Conservation (phyloP, 2,113 vertebrate genomes). For the Dicrurus megarhynchus region DNA sequence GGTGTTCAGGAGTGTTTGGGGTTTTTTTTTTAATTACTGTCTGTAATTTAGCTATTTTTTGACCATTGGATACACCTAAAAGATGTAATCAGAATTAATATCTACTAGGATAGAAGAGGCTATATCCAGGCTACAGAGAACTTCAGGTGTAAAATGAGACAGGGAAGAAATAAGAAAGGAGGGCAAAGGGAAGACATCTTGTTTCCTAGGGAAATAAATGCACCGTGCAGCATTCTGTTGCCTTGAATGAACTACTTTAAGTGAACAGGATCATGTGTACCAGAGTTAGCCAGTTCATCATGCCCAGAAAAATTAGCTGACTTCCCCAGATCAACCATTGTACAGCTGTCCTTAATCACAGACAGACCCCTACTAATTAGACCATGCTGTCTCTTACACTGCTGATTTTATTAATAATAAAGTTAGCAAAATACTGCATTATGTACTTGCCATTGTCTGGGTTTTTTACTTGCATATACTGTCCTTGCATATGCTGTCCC, state of each 20-base stretch:
- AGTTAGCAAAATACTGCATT: not conserved
- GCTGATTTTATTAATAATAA: not conserved
- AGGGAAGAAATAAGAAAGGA: not conserved
- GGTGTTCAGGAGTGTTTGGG: too few relatives aligned
- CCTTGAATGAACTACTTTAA: not conserved
- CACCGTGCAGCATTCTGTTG: not conserved
- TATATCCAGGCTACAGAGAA: not conserved
- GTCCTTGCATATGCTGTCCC: not conserved
- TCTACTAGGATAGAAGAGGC: not conserved
- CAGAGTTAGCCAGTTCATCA: not conserved
- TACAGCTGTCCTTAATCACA: not conserved
- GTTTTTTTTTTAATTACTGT: not conserved
- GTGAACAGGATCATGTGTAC: not conserved
- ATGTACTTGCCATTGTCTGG: not conserved
- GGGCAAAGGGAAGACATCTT: not conserved
- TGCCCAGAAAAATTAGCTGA: not conserved
- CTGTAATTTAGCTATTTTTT: not conserved
- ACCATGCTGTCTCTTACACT: not conserved
- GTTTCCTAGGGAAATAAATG: not conserved
- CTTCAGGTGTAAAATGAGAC: not conserved
- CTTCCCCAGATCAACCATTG: not conserved
- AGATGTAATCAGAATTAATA: not conserved
- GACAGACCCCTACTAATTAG: not conserved
- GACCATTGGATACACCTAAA: not conserved
- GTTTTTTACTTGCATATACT: not conserved